phyloP scores from a whole-genome alignment of 2,797 vertebrate genomes.

The Melanotaenia parkinsoni region DNA sequence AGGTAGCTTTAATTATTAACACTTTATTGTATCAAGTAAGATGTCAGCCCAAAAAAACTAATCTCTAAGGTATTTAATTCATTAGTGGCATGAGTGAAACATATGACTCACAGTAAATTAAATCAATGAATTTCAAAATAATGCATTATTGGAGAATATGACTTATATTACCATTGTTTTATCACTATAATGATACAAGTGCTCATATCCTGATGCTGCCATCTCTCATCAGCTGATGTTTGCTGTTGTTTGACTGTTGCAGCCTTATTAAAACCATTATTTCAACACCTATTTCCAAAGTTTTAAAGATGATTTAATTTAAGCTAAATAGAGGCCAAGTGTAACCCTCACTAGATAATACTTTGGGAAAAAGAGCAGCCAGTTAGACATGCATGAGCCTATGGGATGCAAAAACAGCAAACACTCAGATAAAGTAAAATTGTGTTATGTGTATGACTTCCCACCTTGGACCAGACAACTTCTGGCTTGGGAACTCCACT shows the following conservation, averaged over 20 bases:
- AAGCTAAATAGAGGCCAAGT: constrained; percentile 33
- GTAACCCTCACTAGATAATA: constrained; percentile 28
- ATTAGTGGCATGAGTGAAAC: not conserved
- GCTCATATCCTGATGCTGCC: not conserved
- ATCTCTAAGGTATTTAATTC: not conserved
- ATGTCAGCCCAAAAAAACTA: not conserved
- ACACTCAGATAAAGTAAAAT: constrained; percentile 35
- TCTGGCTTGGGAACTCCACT: constrained; percentile 85
- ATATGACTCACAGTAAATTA: not conserved
- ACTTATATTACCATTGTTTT: not conserved
- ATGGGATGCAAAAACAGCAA: constrained; percentile 34
- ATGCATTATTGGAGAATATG: not conserved
- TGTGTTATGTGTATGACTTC: constrained; percentile 32
- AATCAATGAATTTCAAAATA: not conserved
- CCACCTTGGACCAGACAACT: constrained; percentile 92
- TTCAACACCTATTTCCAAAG: not conserved
- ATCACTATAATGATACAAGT: not conserved
- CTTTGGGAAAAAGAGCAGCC: constrained; percentile 31
- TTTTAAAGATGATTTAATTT: constrained; percentile 4
- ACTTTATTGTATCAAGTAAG: constrained; percentile 11
- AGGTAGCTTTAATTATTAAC: not conserved
- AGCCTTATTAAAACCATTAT: not conserved
- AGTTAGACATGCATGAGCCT: constrained; percentile 37
- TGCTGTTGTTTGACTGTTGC: not conserved
- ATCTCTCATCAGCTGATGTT: not conserved